These are phyloP conservation scores for Aphidoletes aphidimyza DNA, from an alignment of 2,888 invertebrate species.

Conservation along the genomic window DNA sequence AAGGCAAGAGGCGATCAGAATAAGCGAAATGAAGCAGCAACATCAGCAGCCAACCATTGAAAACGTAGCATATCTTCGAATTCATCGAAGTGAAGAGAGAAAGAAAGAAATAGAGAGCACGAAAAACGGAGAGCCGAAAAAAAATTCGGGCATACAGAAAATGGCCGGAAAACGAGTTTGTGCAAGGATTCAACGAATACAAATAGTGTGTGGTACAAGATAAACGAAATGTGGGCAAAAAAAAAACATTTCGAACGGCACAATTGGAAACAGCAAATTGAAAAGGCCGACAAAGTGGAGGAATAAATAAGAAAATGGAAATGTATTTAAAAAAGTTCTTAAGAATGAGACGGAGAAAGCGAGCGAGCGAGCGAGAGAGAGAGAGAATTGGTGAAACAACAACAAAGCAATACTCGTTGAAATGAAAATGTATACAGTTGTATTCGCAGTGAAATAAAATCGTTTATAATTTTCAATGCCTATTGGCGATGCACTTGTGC, in stretches of 20 bases:
- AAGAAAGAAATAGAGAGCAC: too few species aligned
- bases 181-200: not conserved
- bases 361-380: not conserved
- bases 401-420: not conserved
- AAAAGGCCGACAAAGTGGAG: not conserved
- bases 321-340: too few species aligned
- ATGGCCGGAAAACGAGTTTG: constrained; percentile 45
- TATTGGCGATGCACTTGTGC: constrained; percentile 38
- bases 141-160: constrained; percentile 1
- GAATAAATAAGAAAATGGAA: constrained; percentile 36
- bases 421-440: not conserved
- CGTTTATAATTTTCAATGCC: constrained; percentile 47
- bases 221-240: not conserved
- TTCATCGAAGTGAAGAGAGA: not conserved
- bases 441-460: not conserved
- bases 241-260: not conserved
- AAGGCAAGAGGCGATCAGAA: too few species aligned
- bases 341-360: not conserved
- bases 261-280: not conserved
- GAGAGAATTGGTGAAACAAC: not conserved
- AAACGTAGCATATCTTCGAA: not conserved
- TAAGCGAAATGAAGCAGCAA: not conserved
- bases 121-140: not conserved
- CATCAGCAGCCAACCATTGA: not conserved
- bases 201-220: not conserved